phyloP scores from a whole-genome alignment of 1,140 invertebrate genomes.

The Pseudomyrmex cubaensis region DNA sequence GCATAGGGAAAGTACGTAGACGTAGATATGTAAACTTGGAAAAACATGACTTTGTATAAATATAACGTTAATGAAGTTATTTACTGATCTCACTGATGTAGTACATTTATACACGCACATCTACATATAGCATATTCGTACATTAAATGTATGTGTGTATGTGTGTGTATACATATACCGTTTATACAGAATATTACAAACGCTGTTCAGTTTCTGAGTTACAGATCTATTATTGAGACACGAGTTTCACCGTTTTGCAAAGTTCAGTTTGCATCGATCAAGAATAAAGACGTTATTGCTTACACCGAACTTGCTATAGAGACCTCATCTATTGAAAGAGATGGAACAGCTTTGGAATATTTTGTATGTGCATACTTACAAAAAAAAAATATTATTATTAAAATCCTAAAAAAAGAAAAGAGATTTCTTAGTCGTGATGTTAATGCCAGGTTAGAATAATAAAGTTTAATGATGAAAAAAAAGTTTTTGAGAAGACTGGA shows the following conservation, averaged over 20 bases:
- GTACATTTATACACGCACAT: constrained; percentile 40
- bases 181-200: constrained; percentile 49
- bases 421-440: constrained; percentile 65
- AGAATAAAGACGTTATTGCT: background rate
- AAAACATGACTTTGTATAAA: constrained; percentile 80
- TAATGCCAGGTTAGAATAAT: constrained; percentile 64
- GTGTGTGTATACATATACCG: constrained; percentile 22
- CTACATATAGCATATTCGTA: constrained; percentile 16
- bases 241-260: no score
- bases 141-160: constrained; percentile 27
- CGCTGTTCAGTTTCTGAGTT: constrained; percentile 5
- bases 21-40: constrained; percentile 71
- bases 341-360: constrained; percentile 29
- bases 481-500: constrained; percentile 75
- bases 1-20: constrained; percentile 74
- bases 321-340: background rate
- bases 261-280: background rate
- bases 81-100: constrained; percentile 82
- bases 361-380: constrained; percentile 64
- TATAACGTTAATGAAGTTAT: constrained; percentile 78
- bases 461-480: constrained; percentile 65
- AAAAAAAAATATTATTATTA: constrained; percentile 63
- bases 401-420: constrained; percentile 55
- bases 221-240: no score
- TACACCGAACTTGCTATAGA: background rate